Conservation (phyloP, 2,797 vertebrate species). For the Lepidocolaptes lacrymiger region DNA sequence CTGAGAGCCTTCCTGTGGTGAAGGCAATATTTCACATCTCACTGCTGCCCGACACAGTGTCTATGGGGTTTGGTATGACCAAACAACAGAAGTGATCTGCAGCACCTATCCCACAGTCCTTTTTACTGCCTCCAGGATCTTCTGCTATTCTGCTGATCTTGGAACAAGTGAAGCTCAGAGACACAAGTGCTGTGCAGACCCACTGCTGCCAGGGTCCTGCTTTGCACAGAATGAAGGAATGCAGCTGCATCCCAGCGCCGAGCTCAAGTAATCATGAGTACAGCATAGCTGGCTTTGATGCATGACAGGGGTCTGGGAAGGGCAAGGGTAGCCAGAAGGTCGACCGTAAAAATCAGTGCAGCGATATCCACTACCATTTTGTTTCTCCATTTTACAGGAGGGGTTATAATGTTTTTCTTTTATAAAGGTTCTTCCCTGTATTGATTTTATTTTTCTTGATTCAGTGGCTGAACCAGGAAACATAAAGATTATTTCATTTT, state of each 20-base stretch:
- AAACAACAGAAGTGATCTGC: background rate
- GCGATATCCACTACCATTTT: background rate
- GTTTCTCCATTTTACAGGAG: background rate
- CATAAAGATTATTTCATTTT: background rate
- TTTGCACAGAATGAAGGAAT: background rate
- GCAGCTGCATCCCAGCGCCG: accelerated
- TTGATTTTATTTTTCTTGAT: constrained; percentile 32
- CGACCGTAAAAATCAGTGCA: constrained; percentile 4
- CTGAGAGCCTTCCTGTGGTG: background rate
- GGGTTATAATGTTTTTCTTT: background rate
- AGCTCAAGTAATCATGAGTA: background rate
- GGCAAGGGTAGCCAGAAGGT: constrained; percentile 55
- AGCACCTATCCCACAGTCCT: background rate
- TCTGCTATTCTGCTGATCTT: background rate
- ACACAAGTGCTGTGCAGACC: background rate
- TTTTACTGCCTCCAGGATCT: background rate
- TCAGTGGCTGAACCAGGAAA: background rate
- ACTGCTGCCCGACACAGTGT: background rate
- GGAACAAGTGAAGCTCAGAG: background rate
- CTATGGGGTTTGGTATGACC: background rate
- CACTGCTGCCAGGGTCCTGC: accelerated
- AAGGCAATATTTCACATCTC: background rate
- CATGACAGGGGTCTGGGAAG: constrained; percentile 14
- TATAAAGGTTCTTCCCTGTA: background rate
- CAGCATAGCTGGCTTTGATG: constrained; percentile 8